Evolutionary conservation across 2,113 vertebrate species (phyloP).

Genomic region (Engystomops pustulosus): DNA sequence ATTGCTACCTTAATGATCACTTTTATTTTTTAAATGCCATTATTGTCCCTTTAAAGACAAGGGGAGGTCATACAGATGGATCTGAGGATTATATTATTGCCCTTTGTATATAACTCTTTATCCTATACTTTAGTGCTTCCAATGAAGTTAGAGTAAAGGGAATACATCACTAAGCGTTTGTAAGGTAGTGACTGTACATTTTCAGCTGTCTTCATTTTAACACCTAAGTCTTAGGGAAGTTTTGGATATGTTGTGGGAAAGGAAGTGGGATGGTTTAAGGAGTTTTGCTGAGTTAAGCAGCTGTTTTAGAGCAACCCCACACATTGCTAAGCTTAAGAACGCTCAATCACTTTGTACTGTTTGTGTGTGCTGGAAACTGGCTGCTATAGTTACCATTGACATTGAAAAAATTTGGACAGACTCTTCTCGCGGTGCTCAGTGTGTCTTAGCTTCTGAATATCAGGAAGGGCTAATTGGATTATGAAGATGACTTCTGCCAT

Average conservation of each 20-base stretch:
- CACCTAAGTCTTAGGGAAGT: not conserved
- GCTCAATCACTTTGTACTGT: not conserved
- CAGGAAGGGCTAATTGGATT: slow-evolving; percentile 25
- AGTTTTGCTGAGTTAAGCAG: not conserved
- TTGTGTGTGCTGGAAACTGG: slow-evolving; percentile 2
- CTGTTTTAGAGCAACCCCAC: not conserved
- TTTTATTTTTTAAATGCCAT: no score
- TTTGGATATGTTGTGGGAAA: not conserved
- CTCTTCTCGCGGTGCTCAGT: not conserved
- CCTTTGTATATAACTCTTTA: not conserved
- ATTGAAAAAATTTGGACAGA: not conserved
- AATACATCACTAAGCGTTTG: not conserved
- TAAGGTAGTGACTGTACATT: not conserved
- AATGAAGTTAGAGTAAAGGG: not conserved
- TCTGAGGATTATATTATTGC: no score
- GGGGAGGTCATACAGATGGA: no score
- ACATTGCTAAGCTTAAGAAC: not conserved
- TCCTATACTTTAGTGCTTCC: no score
- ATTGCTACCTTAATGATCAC: no score
- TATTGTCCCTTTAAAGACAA: no score
- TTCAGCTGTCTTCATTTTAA: slow-evolving; percentile 6
- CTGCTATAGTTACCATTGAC: slow-evolving; percentile 27
- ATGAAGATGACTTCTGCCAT: not conserved
- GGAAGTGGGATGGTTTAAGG: slow-evolving; percentile 21
- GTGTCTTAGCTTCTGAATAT: not conserved